These are phyloP conservation scores for Physella acuta DNA, from an alignment of 1,140 invertebrate species.

Conservation along the genomic window DNA sequence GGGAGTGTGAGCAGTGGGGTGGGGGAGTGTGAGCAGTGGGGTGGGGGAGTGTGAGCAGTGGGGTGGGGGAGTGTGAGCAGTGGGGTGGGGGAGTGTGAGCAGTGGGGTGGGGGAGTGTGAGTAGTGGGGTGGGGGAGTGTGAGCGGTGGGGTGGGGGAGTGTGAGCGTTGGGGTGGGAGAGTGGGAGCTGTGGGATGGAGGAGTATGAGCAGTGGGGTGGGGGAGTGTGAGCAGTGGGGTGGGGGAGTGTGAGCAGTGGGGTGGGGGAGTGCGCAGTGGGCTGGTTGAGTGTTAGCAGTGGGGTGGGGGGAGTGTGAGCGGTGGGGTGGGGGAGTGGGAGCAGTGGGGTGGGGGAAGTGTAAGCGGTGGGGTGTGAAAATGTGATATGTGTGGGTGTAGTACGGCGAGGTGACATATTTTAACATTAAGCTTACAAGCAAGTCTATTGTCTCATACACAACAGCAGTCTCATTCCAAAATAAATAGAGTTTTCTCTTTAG, in stretches of 20 bases:
- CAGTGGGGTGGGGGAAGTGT: too few species aligned
- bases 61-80: background rate
- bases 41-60: background rate
- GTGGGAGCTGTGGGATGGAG: background rate
- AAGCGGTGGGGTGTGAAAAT: too few species aligned
- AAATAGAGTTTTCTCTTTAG: too few species aligned
- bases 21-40: background rate
- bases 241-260: background rate
- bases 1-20: background rate
- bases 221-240: background rate
- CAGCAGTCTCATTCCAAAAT: too few species aligned
- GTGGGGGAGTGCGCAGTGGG: too few species aligned
- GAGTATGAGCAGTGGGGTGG: background rate
- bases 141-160: background rate
- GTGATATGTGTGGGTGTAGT: too few species aligned
- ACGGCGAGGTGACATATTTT: too few species aligned
- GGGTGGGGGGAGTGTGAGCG: too few species aligned
- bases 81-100: background rate
- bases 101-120: background rate
- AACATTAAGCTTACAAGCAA: too few species aligned
- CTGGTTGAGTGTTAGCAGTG: too few species aligned
- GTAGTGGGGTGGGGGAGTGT: background rate
- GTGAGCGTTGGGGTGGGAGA: background rate
- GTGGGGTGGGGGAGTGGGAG: too few species aligned
- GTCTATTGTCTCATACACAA: too few species aligned